Base-by-base conservation (phyloP, 2,888 invertebrate species). In the Cataglyphis cursor region DNA sequence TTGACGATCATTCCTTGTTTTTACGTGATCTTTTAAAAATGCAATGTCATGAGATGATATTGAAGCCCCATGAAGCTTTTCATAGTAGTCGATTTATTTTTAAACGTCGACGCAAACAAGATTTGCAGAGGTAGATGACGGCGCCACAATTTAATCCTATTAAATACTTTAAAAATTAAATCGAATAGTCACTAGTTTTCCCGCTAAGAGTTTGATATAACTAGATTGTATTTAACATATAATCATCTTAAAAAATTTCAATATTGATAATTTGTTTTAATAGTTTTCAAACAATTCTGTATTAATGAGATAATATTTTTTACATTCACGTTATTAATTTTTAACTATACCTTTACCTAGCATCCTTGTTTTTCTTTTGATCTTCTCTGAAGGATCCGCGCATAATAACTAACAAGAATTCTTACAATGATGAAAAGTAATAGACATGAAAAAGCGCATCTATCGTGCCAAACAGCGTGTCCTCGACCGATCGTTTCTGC, bases 401-500 rank as follows among this genome's bases (percentile, higher is more conserved):
- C 24, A 35, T 62, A 21, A 65, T 15, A 31, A 48, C 0, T 12
- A 18, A 66, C 2, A 28, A 12, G 4, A 73, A 59, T 44, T 28
- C 9, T 54, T 3, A 35, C 12, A 28, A 28, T 68, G 41, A 78
- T 44, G 44, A 72, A 80, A 51, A 51, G 8, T 21, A 41, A 8
- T 73, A 78, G 61, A 78, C 76, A 81, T 66, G 84, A 48, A 80
- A 86, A 84, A 78, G 82, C 74, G 85, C 62, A 73, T 82, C 57
- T 41, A 21, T 87, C 82, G 78, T 84, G 82, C 83, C 89, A 84
- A 87, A 90, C 90, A 89, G 82, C 72, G 86, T 87, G 86, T 87
- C 87, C 87, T 91, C 88, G 85, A 84, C 83, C 85, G 85, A 89
- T 89, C 85, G 87, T 84, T 89, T 59, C 54, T 76, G 57, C 76